Evolutionary conservation across 2,888 invertebrate genomes (phyloP).

Genomic region (Meiosimyza decipiens): DNA sequence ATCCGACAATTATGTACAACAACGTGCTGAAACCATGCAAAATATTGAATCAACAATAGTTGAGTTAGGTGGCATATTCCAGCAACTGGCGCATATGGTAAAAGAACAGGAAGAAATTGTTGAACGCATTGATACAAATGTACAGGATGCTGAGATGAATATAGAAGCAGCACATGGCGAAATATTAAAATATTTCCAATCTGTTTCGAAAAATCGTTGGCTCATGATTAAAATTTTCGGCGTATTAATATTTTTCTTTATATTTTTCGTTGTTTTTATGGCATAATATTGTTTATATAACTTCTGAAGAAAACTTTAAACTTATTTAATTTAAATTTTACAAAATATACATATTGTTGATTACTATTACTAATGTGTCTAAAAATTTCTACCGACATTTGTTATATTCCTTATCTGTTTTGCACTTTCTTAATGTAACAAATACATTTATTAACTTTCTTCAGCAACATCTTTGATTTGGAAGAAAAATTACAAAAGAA

Average conservation of each 20-base stretch:
- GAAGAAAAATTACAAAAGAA: no score
- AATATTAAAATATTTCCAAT: conserved; percentile 97
- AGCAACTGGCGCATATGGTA: conserved; percentile 96
- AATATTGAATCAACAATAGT: conserved; percentile 99
- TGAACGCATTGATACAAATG: conserved; percentile 96
- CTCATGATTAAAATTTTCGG: conserved; percentile 99
- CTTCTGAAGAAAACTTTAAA: no score
- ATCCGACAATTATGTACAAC: conserved; percentile 89
- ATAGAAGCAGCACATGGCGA: conserved; percentile 98
- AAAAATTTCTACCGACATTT: no score
- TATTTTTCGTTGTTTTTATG: conserved; percentile 98
- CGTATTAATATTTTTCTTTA: conserved; percentile 97
- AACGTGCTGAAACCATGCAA: conserved; percentile 97
- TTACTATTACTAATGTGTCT: no score
- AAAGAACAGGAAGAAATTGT: conserved; percentile 89
- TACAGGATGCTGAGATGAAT: conserved; percentile 94
- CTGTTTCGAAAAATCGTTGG: conserved; percentile 96
- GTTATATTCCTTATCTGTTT: no score
- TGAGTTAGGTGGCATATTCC: conserved; percentile 98
- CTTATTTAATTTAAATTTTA: no score
- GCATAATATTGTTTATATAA: conserved; percentile 71
- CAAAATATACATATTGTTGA: no score
- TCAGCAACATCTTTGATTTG: no score
- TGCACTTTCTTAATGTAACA: no score
- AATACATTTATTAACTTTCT: no score